A percentile compares a stretch with the other conserved stretches of the same genome.
These are phyloP conservation scores for Melanotaenia parkinsoni DNA, from an alignment of 2,797 vertebrate species.

Conservation along the genomic window DNA sequence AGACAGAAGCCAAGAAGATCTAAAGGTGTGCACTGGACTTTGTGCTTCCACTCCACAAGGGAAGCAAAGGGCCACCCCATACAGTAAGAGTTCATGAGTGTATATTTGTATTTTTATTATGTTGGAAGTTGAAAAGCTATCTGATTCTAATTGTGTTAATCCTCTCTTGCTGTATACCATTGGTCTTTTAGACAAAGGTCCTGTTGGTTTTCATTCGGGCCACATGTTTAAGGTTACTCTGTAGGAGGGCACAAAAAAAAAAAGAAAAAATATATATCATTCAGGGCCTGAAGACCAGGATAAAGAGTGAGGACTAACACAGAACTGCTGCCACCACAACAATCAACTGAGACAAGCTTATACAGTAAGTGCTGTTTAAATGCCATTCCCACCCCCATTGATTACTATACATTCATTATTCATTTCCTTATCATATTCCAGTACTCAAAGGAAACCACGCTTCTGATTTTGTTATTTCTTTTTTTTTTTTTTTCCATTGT, in stretches of 20 bases:
- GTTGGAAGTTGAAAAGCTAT: slow-evolving; percentile 52
- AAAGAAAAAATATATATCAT: slow-evolving; percentile 13
- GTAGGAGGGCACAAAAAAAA: slow-evolving; percentile 17
- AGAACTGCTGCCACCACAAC: slow-evolving; percentile 58
- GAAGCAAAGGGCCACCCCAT: slow-evolving; percentile 48
- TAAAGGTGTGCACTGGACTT: slow-evolving; percentile 60
- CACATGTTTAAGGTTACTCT: slow-evolving; percentile 26
- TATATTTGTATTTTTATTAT: slow-evolving; percentile 46
- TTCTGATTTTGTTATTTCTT: slow-evolving; percentile 53
- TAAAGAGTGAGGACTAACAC: slow-evolving; percentile 44
- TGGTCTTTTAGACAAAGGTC: slow-evolving; percentile 28
- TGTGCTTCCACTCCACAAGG: slow-evolving; percentile 61
- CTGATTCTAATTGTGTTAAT: slow-evolving; percentile 36
- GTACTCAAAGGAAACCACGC: slow-evolving; percentile 67
- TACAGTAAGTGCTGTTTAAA: slow-evolving; percentile 73
- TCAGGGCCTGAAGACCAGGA: slow-evolving; percentile 32
- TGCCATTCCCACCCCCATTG: slow-evolving; percentile 45
- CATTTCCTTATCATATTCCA: slow-evolving; percentile 67
- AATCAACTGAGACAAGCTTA: slow-evolving; percentile 65
- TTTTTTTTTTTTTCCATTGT: slow-evolving; percentile 37
- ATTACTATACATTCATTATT: slow-evolving; percentile 77
- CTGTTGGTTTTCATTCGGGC: slow-evolving; percentile 38
- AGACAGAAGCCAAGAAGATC: slow-evolving; percentile 58
- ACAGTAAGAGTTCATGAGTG: slow-evolving; percentile 58
- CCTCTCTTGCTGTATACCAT: slow-evolving; percentile 19